A percentile compares a stretch with the other conserved stretches of the same genome.
Evolutionary conservation across 2,888 invertebrate species (phyloP).

Genomic region (Spodoptera picta): DNA sequence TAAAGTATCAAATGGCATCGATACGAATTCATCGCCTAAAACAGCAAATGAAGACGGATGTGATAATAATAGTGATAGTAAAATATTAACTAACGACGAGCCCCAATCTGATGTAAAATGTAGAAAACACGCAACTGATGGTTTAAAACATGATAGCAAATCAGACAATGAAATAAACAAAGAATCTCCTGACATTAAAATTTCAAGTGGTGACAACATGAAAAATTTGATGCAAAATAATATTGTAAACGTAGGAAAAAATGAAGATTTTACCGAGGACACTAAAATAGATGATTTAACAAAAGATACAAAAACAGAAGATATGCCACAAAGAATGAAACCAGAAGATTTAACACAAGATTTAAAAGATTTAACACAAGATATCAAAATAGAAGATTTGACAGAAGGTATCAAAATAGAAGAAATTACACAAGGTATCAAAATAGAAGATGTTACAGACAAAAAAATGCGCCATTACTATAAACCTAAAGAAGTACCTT

Average conservation of each 20-base stretch:
- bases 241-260: slow-evolving; percentile 4
- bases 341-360: not conserved
- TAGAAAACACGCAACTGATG: too few relatives aligned
- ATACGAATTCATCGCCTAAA: too few relatives aligned
- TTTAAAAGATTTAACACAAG: slow-evolving; percentile 3
- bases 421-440: slow-evolving; percentile 8
- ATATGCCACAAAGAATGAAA: too few relatives aligned
- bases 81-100: too few relatives aligned
- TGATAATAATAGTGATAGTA: too few relatives aligned
- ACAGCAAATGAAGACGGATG: too few relatives aligned
- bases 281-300: slow-evolving; percentile 1
- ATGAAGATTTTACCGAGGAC: not conserved
- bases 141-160: not conserved
- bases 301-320: slow-evolving; percentile 1
- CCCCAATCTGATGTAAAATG: too few relatives aligned
- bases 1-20: not conserved
- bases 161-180: not conserved
- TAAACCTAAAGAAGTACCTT: slow-evolving; percentile 14
- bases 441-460: not conserved
- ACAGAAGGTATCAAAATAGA: too few relatives aligned
- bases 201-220: slow-evolving; percentile 1
- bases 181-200: not conserved
- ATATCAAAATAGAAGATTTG: not conserved
- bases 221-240: not conserved
- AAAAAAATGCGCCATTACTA: not conserved